Evolutionary conservation across 2,113 vertebrate species (phyloP).

Genomic region (Takifugu bimaculatus): DNA sequence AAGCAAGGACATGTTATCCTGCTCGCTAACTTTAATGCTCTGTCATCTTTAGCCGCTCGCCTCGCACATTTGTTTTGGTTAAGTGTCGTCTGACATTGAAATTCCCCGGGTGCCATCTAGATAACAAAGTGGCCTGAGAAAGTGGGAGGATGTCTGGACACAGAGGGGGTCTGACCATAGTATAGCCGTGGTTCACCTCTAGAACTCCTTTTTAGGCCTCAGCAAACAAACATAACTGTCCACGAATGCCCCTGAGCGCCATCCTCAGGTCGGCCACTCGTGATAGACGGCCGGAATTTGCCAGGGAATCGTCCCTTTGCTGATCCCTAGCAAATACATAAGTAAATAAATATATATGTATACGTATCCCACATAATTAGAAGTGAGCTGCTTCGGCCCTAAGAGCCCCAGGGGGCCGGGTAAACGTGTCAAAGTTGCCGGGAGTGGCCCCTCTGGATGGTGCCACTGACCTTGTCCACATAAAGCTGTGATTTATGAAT

Average conservation of each 20-base stretch:
- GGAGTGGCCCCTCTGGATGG: slow-evolving; percentile 86
- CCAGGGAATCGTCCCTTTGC: too few species aligned
- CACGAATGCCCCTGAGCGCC: too few species aligned
- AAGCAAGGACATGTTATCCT: slow-evolving; percentile 30
- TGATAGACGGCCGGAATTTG: too few species aligned
- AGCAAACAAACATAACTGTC: too few species aligned
- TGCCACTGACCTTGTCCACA: slow-evolving; percentile 98
- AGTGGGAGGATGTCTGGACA: background rate
- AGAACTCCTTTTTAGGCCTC: slow-evolving; percentile 59
- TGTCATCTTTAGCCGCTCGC: slow-evolving; percentile 53
- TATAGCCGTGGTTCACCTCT: slow-evolving; percentile 63
- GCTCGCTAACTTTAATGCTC: slow-evolving; percentile 23
- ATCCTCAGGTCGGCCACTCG: too few species aligned
- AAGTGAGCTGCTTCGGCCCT: slow-evolving; percentile 93
- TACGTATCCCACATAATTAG: slow-evolving; percentile 95
- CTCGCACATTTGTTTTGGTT: slow-evolving; percentile 65
- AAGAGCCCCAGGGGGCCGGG: slow-evolving; percentile 88
- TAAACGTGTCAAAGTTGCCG: slow-evolving; percentile 93
- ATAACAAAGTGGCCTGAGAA: slow-evolving; percentile 65
- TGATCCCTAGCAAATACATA: too few species aligned
- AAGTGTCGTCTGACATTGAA: slow-evolving; percentile 75
- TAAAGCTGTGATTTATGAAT: slow-evolving; percentile 99
- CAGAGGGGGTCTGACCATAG: slow-evolving; percentile 71
- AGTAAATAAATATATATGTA: too few species aligned
- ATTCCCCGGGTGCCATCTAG: slow-evolving; percentile 69